phyloP scores from a whole-genome alignment of 1,140 invertebrate species.

The Trichonephila clavata region DNA sequence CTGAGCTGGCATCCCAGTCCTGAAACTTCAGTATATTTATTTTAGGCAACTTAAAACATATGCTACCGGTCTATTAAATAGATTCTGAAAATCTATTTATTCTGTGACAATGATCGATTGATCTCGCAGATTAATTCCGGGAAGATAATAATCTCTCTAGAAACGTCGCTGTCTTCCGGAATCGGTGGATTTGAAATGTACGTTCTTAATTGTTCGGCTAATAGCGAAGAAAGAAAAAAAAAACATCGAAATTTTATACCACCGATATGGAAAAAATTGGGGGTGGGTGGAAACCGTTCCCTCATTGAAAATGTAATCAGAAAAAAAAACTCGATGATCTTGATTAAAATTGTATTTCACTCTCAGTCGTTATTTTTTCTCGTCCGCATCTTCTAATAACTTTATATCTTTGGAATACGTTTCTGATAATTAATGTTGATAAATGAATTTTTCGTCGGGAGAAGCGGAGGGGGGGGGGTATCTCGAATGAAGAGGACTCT shows the following conservation, averaged over 20 bases:
- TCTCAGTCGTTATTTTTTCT: not conserved
- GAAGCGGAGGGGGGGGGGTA: not conserved
- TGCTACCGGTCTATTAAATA: too few species aligned
- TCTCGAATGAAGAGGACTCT: not conserved
- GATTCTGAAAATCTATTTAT: too few species aligned
- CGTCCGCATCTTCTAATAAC: not conserved
- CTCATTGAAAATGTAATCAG: conserved; percentile 20
- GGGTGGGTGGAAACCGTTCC: too few species aligned
- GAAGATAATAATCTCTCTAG: too few species aligned
- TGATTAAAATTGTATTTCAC: conserved; percentile 44
- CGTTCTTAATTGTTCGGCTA: conserved; percentile 24
- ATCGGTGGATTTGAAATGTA: not conserved
- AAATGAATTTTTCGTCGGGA: conserved; percentile 43
- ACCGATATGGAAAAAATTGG: not conserved
- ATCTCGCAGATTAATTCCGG: too few species aligned
- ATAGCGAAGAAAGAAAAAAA: not conserved
- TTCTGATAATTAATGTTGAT: conserved; percentile 67
- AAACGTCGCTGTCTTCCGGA: not conserved
- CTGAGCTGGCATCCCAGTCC: too few species aligned
- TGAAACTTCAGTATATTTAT: too few species aligned
- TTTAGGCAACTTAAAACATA: too few species aligned
- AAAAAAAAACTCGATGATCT: not conserved
- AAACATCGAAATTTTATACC: conserved; percentile 1
- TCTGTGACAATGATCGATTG: too few species aligned
- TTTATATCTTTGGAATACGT: not conserved